Evolutionary conservation across 2,888 invertebrate genomes (phyloP).

Genomic region (Desoria tigrina): DNA sequence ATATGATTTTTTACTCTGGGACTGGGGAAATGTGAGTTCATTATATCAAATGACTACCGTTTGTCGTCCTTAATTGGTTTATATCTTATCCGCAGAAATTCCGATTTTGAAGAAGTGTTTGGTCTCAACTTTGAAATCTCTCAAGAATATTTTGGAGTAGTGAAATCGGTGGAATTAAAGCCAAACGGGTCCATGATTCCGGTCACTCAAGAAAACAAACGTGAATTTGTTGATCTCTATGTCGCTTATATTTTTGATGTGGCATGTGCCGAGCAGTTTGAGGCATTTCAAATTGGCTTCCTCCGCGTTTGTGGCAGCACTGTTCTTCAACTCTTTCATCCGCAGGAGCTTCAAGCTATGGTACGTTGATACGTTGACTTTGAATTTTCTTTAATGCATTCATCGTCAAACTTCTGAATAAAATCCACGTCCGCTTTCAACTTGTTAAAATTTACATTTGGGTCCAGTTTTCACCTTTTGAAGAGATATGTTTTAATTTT

Average conservation of each 20-base stretch:
- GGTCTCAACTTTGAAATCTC: conserved; percentile 79
- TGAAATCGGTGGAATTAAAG: conserved; percentile 70
- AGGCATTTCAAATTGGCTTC: conserved; percentile 64
- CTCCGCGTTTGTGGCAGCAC: conserved; percentile 79
- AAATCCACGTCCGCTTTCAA: not conserved
- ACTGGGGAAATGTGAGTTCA: too few species aligned
- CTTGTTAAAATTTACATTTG: not conserved
- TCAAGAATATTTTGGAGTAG: conserved; percentile 76
- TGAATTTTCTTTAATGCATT: too few species aligned
- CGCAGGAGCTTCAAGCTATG: conserved; percentile 70
- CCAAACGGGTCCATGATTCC: conserved; percentile 72
- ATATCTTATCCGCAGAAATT: not conserved
- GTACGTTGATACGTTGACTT: too few species aligned
- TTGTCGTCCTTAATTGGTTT: too few species aligned
- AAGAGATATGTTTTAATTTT: not conserved
- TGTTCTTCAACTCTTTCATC: conserved; percentile 83
- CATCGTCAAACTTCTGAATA: not conserved
- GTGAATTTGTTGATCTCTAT: conserved; percentile 85
- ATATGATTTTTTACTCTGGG: too few species aligned
- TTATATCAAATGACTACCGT: too few species aligned
- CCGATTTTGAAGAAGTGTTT: conserved; percentile 81
- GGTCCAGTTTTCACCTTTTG: not conserved
- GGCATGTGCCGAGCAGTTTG: conserved; percentile 77
- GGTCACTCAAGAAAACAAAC: conserved; percentile 79
- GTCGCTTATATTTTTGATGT: conserved; percentile 84